Evolutionary conservation across 2,113 vertebrate species (phyloP), one percentile per base, ranked within the genome.

Genomic region (Lontra canadensis): DNA sequence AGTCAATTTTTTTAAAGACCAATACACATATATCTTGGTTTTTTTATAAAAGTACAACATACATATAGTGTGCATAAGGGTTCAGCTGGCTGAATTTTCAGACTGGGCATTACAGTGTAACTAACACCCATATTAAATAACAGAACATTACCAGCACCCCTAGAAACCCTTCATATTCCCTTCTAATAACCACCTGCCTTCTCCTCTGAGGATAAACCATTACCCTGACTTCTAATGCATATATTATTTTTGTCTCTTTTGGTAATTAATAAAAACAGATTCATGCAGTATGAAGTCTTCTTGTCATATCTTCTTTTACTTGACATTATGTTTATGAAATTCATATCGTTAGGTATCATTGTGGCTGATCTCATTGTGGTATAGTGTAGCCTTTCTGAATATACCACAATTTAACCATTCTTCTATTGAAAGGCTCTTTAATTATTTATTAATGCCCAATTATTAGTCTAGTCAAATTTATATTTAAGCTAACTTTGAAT

Each of bases 401-500:
- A 57, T 71, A 42, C 7, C 11, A 47, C 34, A 85, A 6, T 80
- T 82, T 55, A 85, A 69, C 20, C 49, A 13, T 90, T 91, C 42
- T 44, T 90, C 26, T 88, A 9, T 67, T 96, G 69, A 76, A 76
- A 42, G 26, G 11, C 21, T 65, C 12, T 61, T 93, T 93, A 88
- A 55, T 94, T 93, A 83, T 87, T 61, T 95, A 88, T 89, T 96
- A 92, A 44, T 90, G 42, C 59, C 65, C 47, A 67, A 17, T 73
- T 96, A 80, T 94, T 69, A 47, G 73, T 12, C 29, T 88, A 47
- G 47, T 88, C 36, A 95, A 81, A 78, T 76, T 94, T 90, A 39
- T 20, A 26, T 76, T 82, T 90, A 97, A 49, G 36, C 87, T 95
- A 80, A 89, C 39, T 95, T 96, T 91, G 55, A 96, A 52, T 96